A percentile compares a stretch with the other conserved stretches of the same genome.
Conservation (phyloP, 1,140 invertebrate genomes). For the Pseudoatta argentina region DNA sequence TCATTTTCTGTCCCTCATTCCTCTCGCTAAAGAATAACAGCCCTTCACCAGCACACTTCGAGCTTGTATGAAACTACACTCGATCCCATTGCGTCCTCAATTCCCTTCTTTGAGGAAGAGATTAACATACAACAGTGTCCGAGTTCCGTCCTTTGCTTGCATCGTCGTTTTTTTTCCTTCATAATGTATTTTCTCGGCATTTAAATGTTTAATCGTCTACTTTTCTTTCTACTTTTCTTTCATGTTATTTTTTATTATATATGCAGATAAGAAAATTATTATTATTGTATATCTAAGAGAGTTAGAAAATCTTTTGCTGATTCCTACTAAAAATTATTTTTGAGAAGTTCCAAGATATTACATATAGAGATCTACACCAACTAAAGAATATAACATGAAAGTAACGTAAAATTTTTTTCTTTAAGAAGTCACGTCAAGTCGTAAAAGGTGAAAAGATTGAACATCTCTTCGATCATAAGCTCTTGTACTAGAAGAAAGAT, state of each 20-base stretch:
- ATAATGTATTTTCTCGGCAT: background rate
- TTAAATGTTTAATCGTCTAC: conserved; percentile 17
- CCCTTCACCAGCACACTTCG: conserved; percentile 59
- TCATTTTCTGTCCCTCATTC: conserved; percentile 51
- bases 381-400: background rate
- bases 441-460: conserved; percentile 13
- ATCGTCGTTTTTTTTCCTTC: background rate
- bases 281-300: background rate
- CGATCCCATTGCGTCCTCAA: conserved; percentile 68
- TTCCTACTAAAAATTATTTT: background rate
- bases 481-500: conserved; percentile 28
- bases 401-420: conserved; percentile 2
- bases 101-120: conserved; percentile 62
- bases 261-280: background rate
- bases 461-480: background rate
- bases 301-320: background rate
- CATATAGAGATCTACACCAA: background rate
- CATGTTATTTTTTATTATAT: background rate
- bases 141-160: background rate
- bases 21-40: conserved; percentile 70
- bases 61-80: conserved; percentile 66
- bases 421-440: conserved; percentile 5
- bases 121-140: conserved; percentile 62
- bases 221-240: background rate
- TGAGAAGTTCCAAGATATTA: background rate